These are phyloP conservation scores for Balaeniceps rex DNA, from an alignment of 2,113 vertebrate genomes.

Conservation along the genomic window DNA sequence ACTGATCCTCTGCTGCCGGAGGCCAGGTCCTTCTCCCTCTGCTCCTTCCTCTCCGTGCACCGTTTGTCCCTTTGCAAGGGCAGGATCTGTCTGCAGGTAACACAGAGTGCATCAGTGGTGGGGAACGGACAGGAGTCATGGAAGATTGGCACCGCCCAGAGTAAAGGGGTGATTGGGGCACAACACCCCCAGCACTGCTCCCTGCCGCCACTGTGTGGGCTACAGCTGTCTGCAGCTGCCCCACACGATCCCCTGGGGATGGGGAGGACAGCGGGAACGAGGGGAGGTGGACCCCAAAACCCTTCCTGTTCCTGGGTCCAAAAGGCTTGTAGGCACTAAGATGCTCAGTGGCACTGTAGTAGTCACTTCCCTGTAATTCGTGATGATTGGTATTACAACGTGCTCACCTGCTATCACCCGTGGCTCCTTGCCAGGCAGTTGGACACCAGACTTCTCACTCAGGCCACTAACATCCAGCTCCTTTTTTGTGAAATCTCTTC, in stretches of 20 bases:
- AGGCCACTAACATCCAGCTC: background rate
- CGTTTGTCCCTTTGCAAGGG: background rate
- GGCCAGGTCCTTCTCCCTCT: background rate
- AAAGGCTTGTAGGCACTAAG: background rate
- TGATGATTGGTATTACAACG: background rate
- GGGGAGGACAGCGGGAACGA: rapidly evolving
- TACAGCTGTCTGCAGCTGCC: background rate
- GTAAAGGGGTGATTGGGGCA: background rate
- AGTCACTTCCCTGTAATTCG: rapidly evolving
- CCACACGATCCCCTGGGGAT: background rate
- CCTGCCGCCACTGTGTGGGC: background rate
- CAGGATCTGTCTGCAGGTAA: background rate
- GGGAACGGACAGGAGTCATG: background rate
- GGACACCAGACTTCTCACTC: background rate
- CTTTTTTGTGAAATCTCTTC: background rate
- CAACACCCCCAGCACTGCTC: background rate
- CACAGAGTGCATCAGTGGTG: rapidly evolving
- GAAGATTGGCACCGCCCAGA: background rate
- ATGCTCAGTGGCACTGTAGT: background rate
- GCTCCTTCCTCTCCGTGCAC: background rate
- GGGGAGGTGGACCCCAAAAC: background rate
- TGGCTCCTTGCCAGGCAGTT: background rate
- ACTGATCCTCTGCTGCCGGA: rapidly evolving
- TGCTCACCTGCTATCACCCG: background rate
- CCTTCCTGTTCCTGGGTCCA: rapidly evolving